Conservation (phyloP, 2,113 vertebrate genomes). For the Eurystomus gularis region DNA sequence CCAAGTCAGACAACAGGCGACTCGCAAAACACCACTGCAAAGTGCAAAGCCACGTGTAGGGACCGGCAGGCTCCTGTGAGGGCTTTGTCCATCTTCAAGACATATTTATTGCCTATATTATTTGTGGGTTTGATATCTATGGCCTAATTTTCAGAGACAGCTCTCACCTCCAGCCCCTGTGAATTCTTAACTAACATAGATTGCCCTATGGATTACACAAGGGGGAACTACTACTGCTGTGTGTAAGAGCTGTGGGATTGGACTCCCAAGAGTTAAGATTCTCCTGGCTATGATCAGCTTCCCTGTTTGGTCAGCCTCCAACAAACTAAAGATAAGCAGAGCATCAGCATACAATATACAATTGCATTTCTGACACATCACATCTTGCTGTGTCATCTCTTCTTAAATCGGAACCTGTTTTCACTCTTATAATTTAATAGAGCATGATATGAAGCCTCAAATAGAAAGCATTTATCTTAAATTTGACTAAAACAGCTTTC, state of each 20-base stretch:
- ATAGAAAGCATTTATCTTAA: neutral
- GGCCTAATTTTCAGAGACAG: neutral
- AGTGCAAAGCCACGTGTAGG: neutral
- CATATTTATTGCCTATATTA: neutral
- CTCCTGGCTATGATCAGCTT: neutral
- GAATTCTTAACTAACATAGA: neutral
- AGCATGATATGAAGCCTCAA: neutral
- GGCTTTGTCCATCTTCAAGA: neutral
- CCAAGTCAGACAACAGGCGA: neutral
- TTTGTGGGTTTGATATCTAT: neutral
- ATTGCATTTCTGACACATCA: neutral
- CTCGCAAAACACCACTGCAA: neutral
- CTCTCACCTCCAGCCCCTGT: too few species aligned
- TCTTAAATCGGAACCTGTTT: constrained; percentile 26
- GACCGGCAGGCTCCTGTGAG: neutral
- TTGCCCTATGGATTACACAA: neutral
- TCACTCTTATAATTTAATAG: neutral
- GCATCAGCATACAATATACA: neutral
- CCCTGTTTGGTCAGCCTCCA: neutral
- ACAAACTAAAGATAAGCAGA: neutral
- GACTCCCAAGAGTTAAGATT: constrained; percentile 10
- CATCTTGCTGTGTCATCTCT: neutral
- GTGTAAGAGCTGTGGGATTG: neutral
- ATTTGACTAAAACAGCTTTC: neutral
- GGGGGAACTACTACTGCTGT: neutral